Conservation (phyloP, 2,113 vertebrate species). For the Lagenorhynchus albirostris region DNA sequence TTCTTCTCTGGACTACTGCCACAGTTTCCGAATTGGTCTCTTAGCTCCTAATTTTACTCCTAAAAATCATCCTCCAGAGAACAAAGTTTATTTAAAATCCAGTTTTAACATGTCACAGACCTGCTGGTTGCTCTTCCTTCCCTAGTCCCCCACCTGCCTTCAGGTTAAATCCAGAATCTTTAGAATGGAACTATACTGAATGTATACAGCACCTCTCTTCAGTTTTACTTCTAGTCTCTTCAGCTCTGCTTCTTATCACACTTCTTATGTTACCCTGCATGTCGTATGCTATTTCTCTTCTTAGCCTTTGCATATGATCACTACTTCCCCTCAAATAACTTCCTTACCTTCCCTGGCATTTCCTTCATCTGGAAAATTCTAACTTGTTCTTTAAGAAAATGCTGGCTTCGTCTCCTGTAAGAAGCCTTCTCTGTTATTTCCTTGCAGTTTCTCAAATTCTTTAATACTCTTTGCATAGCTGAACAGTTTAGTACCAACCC, state of each 20-base stretch:
- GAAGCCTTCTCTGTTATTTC: not conserved
- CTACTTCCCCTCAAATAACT: not conserved
- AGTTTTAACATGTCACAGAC: not conserved
- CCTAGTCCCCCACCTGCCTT: not conserved
- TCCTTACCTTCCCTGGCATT: not conserved
- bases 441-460: not conserved
- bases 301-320: not conserved
- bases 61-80: not conserved
- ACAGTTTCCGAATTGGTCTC: not conserved
- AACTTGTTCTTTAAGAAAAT: not conserved
- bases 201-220: not conserved
- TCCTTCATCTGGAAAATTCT: not conserved
- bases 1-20: not conserved
- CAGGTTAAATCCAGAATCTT: not conserved
- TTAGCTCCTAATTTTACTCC: not conserved
- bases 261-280: not conserved
- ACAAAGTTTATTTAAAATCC: not conserved
- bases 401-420: not conserved
- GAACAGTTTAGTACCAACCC: not conserved
- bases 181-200: not conserved
- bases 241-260: not conserved
- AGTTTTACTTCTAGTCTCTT: not conserved
- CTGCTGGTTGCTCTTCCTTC: not conserved
- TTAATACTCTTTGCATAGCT: not conserved
- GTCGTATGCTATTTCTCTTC: not conserved